Evolutionary conservation across 1,140 invertebrate species (phyloP).

Genomic region (Macrotrachela quadricornifera): DNA sequence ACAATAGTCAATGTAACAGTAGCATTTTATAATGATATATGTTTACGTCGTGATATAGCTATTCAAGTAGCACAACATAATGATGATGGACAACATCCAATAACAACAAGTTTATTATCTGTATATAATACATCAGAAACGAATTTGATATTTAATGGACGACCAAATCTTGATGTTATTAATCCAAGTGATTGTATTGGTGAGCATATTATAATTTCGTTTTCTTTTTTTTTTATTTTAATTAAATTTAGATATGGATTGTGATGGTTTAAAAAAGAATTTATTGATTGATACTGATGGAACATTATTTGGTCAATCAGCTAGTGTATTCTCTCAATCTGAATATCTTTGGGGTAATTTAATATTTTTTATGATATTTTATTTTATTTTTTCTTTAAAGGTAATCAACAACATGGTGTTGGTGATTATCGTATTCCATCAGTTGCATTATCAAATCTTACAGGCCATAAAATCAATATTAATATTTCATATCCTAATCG

Average conservation of each 20-base stretch:
- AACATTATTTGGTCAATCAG: conserved; percentile 13
- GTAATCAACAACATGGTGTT: conserved; percentile 15
- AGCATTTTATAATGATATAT: background rate
- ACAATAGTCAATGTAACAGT: conserved; percentile 2
- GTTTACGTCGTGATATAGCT: background rate
- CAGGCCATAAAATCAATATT: conserved; percentile 14
- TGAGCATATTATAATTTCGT: no score
- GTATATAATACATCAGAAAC: background rate
- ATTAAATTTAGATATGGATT: conserved; percentile 20
- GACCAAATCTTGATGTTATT: conserved; percentile 5
- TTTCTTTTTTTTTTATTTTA: no score
- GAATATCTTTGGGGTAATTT: conserved; percentile 18
- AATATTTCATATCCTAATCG: conserved; percentile 13
- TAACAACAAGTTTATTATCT: background rate
- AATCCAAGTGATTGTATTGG: conserved; percentile 8
- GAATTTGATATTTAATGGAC: background rate
- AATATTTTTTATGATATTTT: no score
- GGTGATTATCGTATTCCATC: conserved; percentile 26
- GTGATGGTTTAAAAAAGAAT: conserved; percentile 23
- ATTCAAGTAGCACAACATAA: background rate
- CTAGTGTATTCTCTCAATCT: conserved; percentile 16
- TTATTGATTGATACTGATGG: conserved; percentile 20
- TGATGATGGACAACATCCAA: conserved; percentile 4
- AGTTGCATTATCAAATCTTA: conserved; percentile 13
- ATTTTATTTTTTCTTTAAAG: no score